These are phyloP conservation scores for Cosmorhoe ocellata DNA, from an alignment of 2,888 invertebrate genomes.

Conservation along the genomic window DNA sequence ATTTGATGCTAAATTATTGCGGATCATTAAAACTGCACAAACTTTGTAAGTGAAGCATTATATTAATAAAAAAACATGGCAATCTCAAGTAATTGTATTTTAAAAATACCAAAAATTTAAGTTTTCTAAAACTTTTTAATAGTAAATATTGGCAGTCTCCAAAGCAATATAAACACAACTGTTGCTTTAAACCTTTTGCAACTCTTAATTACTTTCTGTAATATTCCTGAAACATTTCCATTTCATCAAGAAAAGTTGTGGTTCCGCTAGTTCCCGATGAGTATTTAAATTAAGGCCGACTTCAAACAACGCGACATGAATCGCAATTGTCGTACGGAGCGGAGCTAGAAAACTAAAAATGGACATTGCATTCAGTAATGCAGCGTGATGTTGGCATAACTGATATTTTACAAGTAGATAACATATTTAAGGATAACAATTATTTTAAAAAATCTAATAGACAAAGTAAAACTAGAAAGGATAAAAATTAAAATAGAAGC, in stretches of 20 bases:
- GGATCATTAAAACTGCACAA: conserved; percentile 54
- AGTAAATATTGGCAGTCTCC: background rate
- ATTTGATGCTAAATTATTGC: conserved; percentile 63
- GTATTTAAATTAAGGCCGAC: conserved; percentile 56
- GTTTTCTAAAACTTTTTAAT: too few relatives aligned
- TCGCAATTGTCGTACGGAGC: background rate
- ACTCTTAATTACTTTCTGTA: conserved; percentile 34
- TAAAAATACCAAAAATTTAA: too few relatives aligned
- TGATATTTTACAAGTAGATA: too few relatives aligned
- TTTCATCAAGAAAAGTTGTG: conserved; percentile 31
- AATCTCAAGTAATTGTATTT: too few relatives aligned
- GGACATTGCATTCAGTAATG: background rate
- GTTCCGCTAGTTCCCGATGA: conserved; percentile 31
- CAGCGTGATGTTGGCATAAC: too few relatives aligned
- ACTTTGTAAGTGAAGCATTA: conserved; percentile 27
- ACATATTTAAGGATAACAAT: too few relatives aligned
- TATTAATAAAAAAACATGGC: background rate
- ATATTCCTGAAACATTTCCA: conserved; percentile 31
- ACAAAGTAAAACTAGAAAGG: too few relatives aligned
- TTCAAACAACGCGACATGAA: background rate
- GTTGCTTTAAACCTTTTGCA: conserved; percentile 12
- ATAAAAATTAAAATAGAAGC: too few relatives aligned
- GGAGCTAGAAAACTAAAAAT: background rate
- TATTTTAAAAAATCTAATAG: too few relatives aligned
- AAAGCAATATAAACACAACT: background rate